Evolutionary conservation across 92 coral and sea anemone genomes (phyloP), one percentile per base, ranked within the genome.

Genomic region (Porites evermanni): DNA sequence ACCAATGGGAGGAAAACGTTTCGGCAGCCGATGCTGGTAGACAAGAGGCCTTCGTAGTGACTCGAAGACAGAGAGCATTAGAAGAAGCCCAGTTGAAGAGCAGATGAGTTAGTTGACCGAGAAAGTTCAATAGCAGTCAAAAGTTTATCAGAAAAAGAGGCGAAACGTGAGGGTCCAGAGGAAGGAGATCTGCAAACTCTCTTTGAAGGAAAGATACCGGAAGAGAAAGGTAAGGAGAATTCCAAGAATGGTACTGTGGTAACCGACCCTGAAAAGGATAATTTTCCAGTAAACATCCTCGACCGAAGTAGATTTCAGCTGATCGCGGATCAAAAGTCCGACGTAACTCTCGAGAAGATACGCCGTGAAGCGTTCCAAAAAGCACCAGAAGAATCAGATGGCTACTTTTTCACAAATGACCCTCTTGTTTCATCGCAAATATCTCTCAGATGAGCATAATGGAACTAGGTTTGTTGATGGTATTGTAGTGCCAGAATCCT

Each of bases 321-420:
- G 53, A 71, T 29, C 13, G 70, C 32, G 64, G 85, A 70, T 59
- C 80, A 86, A 50, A 86, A 70, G 18, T 18, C 79, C 8, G 86
- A 87, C 26, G 80, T 79, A 9, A 79, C 86, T 44, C 84, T 87
- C 60, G 29, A 66, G 14, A 80, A 83, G 16, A 68, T 84, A 47
- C 64, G 53, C 17, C 60, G 20, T 12, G 24, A 44, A 26, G 90
- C 88, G 10, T 47, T 72, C 10, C 17, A 19, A 53, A 70, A 64
- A 13, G 76, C 91, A 80, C 95, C 95, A 8, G 66, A 78, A 9
- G 47, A 58, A 76, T 21, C 79, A n/a, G 93, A 90, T 75, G 93
- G 91, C 21, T 87, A 93, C 79, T 93, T 90, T 67, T 88, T 65
- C 19, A 12, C 23, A 6, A 59, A 90, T 70, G 76, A 75, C 26